Base-by-base conservation (phyloP, 92 coral and sea anemone species). In the Pocillopora meandrina region DNA sequence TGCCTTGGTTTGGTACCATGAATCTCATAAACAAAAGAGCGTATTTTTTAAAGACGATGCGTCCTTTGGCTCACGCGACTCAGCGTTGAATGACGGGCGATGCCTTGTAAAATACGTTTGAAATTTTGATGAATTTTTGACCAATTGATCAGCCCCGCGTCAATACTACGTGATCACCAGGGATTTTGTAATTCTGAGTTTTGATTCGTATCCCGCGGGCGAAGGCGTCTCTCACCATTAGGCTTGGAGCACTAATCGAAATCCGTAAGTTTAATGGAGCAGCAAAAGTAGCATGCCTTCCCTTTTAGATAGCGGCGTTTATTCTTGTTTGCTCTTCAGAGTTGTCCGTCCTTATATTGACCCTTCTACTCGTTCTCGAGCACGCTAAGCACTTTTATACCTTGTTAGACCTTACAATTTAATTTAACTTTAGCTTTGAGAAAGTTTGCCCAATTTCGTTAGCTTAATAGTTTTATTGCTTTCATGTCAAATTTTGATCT, bases 241-340 rank as follows among this genome's bases (percentile, higher is more conserved):
- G 8, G 52, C 52, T 42, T 7, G 15, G 2, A 16, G 52, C 52
- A 11, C 11, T 68, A 67, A 26, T 26, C 31, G 31, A 26, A 26
- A 26, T 26, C 31, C 31, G 31, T 31, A 67, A 67, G 10, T 26
- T 26, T 26, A 26, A 26, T 26, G 31, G 31, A 69, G 19, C 73
- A 33, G 73, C 73, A 69, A 26, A 21, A n/a, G 33, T 69, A 18
- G 33, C 77, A 19, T 73, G 35, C 52, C 20, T n/a, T 65, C 1
- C 11, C 58, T 20, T 26, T 26, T 26, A 47, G 17, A 42, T 73
- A 52, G 77, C 77, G 72, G 84, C 75, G 35, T 79, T 64, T 74
- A 65, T 52, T 26, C 9, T 20, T 21, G 52, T 42, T 42, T 42
- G 52, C 52, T 42, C 31, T 42, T 42, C 52, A 42, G 52, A 42